Base-by-base conservation (phyloP, 2,888 invertebrate genomes). In the Melanargia galathea region DNA sequence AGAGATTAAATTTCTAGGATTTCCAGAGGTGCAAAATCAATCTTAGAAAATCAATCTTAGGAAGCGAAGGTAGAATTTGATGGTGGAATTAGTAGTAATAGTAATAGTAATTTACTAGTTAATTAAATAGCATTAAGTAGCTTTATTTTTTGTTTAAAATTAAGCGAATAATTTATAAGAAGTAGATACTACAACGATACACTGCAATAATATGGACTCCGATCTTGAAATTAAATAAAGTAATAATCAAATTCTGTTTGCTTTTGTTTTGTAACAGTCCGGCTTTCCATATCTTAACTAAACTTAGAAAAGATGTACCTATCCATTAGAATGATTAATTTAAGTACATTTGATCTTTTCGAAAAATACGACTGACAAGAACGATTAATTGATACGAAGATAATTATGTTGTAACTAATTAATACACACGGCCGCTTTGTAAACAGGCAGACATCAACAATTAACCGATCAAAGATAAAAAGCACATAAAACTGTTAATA, bases 111-210 rank as follows among this genome's bases (percentile, higher is more conserved):
- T n/a, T n/a, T n/a, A n/a, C n/a, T n/a, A n/a, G n/a, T n/a, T n/a
- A n/a, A n/a, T n/a, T n/a, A n/a, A n/a, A n/a, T n/a, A n/a, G n/a
- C n/a, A n/a, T n/a, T n/a, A n/a, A n/a, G n/a, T n/a, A n/a, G 5
- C 8, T 30, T 30, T 30, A 7, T 30, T 35, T 11, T 6, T 11
- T 35, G 33, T 35, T 35, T 35, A 11, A 35, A 1, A 35, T 35
- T 4, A 4, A 30, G 1, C 33, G 11, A 35, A 4, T 4, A 5
- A 30, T 40, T 40, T 40, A 0, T 40, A 40, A 40, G 40, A 3
- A 13, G 16, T n/a, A 40, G 84, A 61, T 90, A 90, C 67, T 83
- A 49, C 10, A 16, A 30, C 16, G 33, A 35, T 18, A 35, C 0
- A 20, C 7, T 35, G 35, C 52, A 13, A 49, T 20, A 22, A 35